phyloP scores from a whole-genome alignment of 2,888 invertebrate genomes.

The Tetropium fuscum region DNA sequence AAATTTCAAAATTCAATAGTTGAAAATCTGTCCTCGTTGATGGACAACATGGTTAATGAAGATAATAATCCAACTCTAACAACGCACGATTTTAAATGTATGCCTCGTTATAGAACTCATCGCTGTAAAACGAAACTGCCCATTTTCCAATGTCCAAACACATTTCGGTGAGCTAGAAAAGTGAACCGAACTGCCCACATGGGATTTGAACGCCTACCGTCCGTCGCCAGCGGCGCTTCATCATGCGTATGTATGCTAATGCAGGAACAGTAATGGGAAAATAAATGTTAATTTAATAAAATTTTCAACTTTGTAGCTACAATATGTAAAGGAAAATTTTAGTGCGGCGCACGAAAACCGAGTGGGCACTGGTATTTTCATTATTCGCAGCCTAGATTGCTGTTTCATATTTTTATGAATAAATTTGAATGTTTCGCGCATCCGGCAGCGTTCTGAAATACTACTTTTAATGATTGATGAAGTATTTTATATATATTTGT shows the following conservation, averaged over 20 bases:
- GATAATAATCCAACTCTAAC: not conserved
- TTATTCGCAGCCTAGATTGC: slow-evolving; percentile 22
- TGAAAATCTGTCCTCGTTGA: too few species aligned
- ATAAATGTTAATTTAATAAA: slow-evolving; percentile 28
- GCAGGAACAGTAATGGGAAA: slow-evolving; percentile 23
- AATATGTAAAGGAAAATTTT: slow-evolving; percentile 27
- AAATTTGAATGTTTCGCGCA: slow-evolving; percentile 32
- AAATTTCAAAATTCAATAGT: too few species aligned
- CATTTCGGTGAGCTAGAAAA: slow-evolving; percentile 4
- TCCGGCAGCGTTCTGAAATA: slow-evolving; percentile 1
- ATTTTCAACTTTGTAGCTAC: slow-evolving; percentile 28
- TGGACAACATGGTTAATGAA: too few species aligned
- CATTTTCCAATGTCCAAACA: slow-evolving; percentile 11
- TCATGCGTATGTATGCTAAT: slow-evolving; percentile 8
- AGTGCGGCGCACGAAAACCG: not conserved
- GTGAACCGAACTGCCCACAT: slow-evolving; percentile 6
- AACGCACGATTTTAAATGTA: not conserved
- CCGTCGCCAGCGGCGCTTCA: slow-evolving; percentile 11
- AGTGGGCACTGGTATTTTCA: slow-evolving; percentile 31
- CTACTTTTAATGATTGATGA: slow-evolving; percentile 10
- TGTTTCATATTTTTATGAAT: slow-evolving; percentile 36
- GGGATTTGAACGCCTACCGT: slow-evolving; percentile 2
- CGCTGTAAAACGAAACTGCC: slow-evolving; percentile 5
- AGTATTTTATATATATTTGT: not conserved
- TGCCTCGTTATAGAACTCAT: not conserved